These are phyloP conservation scores for Agapornis canus DNA, from an alignment of 2,797 vertebrate species.

Conservation along the genomic window DNA sequence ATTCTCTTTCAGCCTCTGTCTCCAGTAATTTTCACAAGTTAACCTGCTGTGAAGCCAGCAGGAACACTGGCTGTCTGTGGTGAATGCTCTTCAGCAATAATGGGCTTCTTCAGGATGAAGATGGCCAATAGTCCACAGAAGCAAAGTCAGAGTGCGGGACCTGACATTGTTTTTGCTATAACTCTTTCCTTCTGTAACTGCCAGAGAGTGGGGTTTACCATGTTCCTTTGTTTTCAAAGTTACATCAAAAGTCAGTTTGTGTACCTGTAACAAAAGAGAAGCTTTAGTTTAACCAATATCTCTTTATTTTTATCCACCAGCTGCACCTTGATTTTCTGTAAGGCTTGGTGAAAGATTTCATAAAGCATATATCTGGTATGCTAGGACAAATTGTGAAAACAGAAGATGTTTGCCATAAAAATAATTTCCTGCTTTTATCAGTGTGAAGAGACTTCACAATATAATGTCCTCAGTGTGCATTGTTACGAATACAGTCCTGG, in stretches of 20 bases:
- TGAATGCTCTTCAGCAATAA: background rate
- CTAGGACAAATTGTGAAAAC: background rate
- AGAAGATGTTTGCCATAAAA: conserved; percentile 23
- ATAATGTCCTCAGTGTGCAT: background rate
- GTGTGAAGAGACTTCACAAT: background rate
- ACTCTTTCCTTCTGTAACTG: background rate
- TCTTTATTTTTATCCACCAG: background rate
- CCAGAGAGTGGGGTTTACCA: background rate
- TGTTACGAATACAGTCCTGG: background rate
- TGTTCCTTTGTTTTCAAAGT: background rate
- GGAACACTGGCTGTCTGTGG: background rate
- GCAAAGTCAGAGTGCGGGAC: background rate
- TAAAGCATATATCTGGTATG: background rate
- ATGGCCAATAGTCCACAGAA: background rate
- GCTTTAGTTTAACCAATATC: background rate
- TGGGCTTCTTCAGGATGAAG: background rate
- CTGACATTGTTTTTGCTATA: background rate
- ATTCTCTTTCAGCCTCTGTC: background rate
- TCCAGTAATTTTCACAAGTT: background rate
- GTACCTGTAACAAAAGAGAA: background rate
- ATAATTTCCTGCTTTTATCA: conserved; percentile 6
- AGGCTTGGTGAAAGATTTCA: background rate
- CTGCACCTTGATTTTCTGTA: background rate
- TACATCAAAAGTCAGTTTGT: background rate
- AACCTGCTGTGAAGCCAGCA: background rate